Evolutionary conservation across 2,888 invertebrate genomes (phyloP).

Genomic region (Tipula confusa): DNA sequence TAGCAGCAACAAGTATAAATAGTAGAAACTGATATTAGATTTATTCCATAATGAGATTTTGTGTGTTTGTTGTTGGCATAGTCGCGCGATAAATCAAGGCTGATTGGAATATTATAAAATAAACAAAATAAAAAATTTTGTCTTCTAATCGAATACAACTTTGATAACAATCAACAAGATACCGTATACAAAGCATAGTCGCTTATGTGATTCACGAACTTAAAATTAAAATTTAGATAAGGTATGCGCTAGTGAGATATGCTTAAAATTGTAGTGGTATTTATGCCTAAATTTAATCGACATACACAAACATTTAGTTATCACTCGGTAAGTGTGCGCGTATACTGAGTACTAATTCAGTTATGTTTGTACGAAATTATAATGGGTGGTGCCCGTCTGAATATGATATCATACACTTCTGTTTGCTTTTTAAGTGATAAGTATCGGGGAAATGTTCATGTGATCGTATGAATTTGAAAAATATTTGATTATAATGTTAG

Average conservation of each 20-base stretch:
- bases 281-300: background rate
- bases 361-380: background rate
- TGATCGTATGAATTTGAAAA: background rate
- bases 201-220: background rate
- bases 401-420: background rate
- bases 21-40: background rate
- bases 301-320: background rate
- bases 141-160: background rate
- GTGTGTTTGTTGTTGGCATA: background rate
- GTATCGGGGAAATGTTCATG: background rate
- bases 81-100: background rate
- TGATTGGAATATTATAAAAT: background rate
- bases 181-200: background rate
- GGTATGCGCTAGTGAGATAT: background rate
- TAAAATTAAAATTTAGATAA: background rate
- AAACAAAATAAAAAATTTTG: background rate
- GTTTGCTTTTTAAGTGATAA: background rate
- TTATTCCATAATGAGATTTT: background rate
- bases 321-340: background rate
- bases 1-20: background rate
- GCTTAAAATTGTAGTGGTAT: background rate
- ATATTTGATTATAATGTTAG: background rate
- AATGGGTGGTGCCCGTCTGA: background rate
- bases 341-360: background rate
- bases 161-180: background rate